phyloP scores from a whole-genome alignment of 2,888 invertebrate genomes.

The Tethea ocularis region DNA sequence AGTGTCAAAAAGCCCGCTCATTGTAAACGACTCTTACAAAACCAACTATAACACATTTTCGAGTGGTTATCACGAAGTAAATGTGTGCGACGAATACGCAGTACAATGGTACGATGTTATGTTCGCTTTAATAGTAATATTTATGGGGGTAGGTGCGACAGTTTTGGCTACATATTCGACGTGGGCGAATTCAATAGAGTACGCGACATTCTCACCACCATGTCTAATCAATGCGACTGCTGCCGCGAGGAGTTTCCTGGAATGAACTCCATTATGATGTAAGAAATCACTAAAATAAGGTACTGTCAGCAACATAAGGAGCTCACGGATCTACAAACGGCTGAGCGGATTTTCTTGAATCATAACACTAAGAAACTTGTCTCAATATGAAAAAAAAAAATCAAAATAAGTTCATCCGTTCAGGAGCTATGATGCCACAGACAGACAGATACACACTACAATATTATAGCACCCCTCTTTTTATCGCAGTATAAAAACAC shows the following conservation, averaged over 20 bases:
- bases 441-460: too few relatives aligned
- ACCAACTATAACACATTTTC: conserved; percentile 64
- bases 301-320: too few relatives aligned
- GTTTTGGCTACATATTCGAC: conserved; percentile 88
- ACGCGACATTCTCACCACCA: conserved; percentile 87
- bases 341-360: too few relatives aligned
- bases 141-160: conserved; percentile 86
- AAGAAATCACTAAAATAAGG: neutral
- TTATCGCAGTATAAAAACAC: too few relatives aligned
- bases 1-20: conserved; percentile 54
- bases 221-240: conserved; percentile 87
- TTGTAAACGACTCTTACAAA: conserved; percentile 40
- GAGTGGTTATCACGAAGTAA: conserved; percentile 32
- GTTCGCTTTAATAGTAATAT: conserved; percentile 83
- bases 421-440: too few relatives aligned
- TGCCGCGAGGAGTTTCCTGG: conserved; percentile 67
- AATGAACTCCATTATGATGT: conserved; percentile 6
- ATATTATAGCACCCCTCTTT: too few relatives aligned
- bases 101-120: conserved; percentile 76
- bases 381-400: too few relatives aligned
- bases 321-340: too few relatives aligned
- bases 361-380: too few relatives aligned
- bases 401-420: too few relatives aligned
- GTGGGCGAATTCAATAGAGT: conserved; percentile 85
- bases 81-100: conserved; percentile 45